Base-by-base conservation (phyloP, 2,888 invertebrate genomes). In the Lydus trimaculatus region DNA sequence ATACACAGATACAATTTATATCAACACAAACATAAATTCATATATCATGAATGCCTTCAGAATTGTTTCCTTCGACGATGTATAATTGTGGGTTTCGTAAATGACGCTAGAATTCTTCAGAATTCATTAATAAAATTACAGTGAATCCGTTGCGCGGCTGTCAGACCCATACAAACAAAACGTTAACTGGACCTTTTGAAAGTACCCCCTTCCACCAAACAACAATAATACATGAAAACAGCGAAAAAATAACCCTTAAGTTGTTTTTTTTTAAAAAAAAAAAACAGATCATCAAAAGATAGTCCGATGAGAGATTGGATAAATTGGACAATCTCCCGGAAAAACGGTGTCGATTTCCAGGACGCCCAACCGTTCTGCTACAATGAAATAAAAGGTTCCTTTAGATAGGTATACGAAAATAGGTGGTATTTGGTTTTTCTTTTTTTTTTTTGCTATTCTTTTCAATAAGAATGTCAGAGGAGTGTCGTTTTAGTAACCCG, bases 401-500 rank as follows among this genome's bases (percentile, higher is more conserved):
- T 43, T 43, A n/a, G n/a, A n/a, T 43, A 5, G 1, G 11, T 1
- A 48, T 48, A 20, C 20, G 48, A 48, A 48, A 48, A 48, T 48
- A 48, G 48, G 48, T 48, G 48, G 48, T 48, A 20, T 20, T 43
- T 43, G 43, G 48, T 48, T 48, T 48, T 48, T 48, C 43, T 17
- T 48, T 8, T 17, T 48, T 15, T 39, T 48, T 17, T 48, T 11
- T 2, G 20, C 20, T 13, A 11, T 9, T 20, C 20, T 48, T 70
- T 70, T 70, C 67, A 70, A 70, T 70, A 64, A 65, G 80, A 75
- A 74, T 75, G 74, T 67, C 71, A 73, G 77, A 76, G 81, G 75
- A 79, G 83, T 81, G 80, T 82, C 80, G 82, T 82, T 80, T 77
- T 76, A 72, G 85, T 81, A 85, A 85, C 79, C 78, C 79, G 84